Conservation (phyloP, 2,888 invertebrate species). For the Heliconius sara region DNA sequence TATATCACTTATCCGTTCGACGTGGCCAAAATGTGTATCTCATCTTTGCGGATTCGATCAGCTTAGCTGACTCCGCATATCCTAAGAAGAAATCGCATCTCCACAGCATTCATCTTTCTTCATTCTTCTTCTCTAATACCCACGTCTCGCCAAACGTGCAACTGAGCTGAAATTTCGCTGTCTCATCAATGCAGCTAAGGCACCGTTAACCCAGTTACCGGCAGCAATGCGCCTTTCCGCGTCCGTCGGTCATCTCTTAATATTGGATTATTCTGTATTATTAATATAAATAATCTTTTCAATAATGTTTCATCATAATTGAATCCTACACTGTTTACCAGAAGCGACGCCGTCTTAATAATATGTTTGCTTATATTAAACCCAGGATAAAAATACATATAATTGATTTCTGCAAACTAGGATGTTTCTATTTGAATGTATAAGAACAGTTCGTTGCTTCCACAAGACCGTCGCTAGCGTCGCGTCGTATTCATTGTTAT, state of each 20-base stretch:
- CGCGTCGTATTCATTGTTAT: not conserved
- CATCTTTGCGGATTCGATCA: too few species aligned
- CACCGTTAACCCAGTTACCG: too few species aligned
- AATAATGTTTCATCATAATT: conserved; percentile 1
- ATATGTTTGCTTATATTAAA: conserved; percentile 29
- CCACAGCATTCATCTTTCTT: too few species aligned
- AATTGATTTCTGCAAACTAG: conserved; percentile 25
- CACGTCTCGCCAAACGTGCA: too few species aligned
- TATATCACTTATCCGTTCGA: too few species aligned
- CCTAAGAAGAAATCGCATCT: too few species aligned
- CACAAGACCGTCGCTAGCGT: not conserved
- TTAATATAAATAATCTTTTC: not conserved
- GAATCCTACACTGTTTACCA: conserved; percentile 5
- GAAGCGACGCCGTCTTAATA: conserved; percentile 11
- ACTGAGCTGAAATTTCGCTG: too few species aligned
- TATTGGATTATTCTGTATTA: not conserved
- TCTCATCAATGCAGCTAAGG: too few species aligned
- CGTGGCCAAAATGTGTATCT: too few species aligned
- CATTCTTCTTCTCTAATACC: too few species aligned
- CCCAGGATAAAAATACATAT: conserved; percentile 33
- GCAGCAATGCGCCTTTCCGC: not conserved
- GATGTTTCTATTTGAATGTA: conserved; percentile 33
- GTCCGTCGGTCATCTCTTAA: too few species aligned
- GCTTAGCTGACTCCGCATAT: too few species aligned
- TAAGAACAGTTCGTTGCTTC: conserved; percentile 34